Evolutionary conservation across 2,888 invertebrate genomes (phyloP), one percentile per base, ranked within the genome.

Genomic region (Philaethria dido): DNA sequence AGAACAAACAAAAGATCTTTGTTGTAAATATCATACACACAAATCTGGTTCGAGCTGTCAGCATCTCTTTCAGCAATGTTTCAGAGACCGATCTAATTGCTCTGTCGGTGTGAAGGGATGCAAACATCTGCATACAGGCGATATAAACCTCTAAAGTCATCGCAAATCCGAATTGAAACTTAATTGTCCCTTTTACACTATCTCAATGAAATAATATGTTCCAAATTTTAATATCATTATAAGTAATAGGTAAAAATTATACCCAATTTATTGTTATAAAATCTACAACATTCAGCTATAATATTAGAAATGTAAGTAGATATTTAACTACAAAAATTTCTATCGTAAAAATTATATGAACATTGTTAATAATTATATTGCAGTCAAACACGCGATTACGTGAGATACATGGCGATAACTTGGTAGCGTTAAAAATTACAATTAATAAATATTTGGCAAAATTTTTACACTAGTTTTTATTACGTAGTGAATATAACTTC

Each of bases 31-130:
- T 29, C 14, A 14, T 44, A 18, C 13, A 47, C 45, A 66, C 48
- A 69, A 73, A 72, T 74, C 73, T 72, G 70, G 64, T 69, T 69
- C 69, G 68, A 62, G 69, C 70, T 73, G 75, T 74, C 73, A 70
- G 70, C 67, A 52, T 66, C 65, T 72, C 64, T 68, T 66, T 75
- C 73, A 75, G 72, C 75, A 74, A 73, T 75, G 73, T 72, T 70
- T 70, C 68, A 66, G 69, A 70, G 69, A 73, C 69, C 72, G 69
- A 73, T 74, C 72, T 69, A 75, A 75, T 73, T 73, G 67, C 67
- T 63, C 62, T 61, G 69, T 68, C 66, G 64, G 62, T 69, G 66
- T 61, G 44, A 57, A 66, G 62, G 63, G 48, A 66, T 67, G 61
- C 68, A 64, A 70, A 66, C 72, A 73, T 72, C 71, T 72, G 72